phyloP scores from a whole-genome alignment of 2,113 vertebrate genomes.

The Mungos mungo region DNA sequence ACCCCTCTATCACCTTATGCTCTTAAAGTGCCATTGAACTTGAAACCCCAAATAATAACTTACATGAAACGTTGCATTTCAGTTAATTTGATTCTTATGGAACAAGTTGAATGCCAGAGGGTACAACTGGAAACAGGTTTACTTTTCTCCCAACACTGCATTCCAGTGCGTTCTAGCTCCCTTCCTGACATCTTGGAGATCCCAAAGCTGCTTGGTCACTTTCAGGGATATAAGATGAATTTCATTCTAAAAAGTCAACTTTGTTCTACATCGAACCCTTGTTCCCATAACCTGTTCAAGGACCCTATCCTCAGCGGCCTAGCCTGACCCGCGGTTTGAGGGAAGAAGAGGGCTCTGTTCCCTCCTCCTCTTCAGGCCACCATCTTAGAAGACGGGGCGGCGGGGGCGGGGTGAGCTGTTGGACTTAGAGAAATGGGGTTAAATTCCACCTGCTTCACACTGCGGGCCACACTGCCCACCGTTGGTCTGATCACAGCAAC shows the following conservation, averaged over 20 bases:
- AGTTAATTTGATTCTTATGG: conserved; percentile 2
- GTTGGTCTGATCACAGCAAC: neutral
- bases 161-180: neutral
- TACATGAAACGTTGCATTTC: neutral
- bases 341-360: neutral
- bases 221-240: neutral
- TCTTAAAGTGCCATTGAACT: conserved; percentile 32
- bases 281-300: neutral
- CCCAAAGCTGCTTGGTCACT: neutral
- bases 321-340: neutral
- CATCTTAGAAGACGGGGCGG: neutral
- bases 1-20: neutral
- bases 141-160: neutral
- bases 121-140: neutral
- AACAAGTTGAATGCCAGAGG: neutral
- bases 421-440: neutral
- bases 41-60: neutral
- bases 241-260: neutral
- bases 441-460: neutral
- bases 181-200: neutral
- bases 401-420: no score
- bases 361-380: neutral
- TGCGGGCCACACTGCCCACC: neutral
- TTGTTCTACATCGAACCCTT: neutral
- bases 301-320: neutral